phyloP scores from a whole-genome alignment of 1,140 invertebrate species.

The Pseudoatta argentina region DNA sequence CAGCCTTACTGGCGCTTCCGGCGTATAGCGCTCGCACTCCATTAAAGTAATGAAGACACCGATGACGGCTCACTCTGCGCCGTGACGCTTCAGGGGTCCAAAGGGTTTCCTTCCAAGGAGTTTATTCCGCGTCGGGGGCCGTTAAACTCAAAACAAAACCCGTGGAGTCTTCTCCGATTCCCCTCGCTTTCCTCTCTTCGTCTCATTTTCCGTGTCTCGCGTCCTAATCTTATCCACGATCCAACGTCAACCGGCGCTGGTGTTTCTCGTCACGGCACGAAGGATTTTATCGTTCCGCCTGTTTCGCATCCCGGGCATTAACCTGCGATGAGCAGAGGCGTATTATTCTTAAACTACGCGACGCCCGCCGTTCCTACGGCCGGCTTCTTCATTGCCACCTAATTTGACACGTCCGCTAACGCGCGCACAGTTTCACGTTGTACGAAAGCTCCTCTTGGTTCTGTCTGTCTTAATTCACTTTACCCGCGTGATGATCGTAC shows the following conservation, averaged over 20 bases:
- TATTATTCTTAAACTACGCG: conserved; percentile 73
- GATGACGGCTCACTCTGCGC: conserved; percentile 67
- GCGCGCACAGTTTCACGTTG: conserved; percentile 30
- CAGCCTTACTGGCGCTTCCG: conserved; percentile 52
- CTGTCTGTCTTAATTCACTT: conserved; percentile 54
- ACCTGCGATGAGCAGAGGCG: conserved; percentile 61
- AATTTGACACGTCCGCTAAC: conserved; percentile 70
- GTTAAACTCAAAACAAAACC: conserved; percentile 83
- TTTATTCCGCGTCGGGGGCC: conserved; percentile 81
- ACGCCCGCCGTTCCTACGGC: conserved; percentile 20
- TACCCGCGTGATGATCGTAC: conserved; percentile 39
- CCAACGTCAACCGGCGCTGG: conserved; percentile 24
- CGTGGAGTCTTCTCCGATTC: conserved; percentile 60
- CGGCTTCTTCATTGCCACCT: conserved; percentile 65
- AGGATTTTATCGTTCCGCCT: conserved; percentile 75
- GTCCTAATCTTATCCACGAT: conserved; percentile 59
- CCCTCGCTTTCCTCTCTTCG: conserved; percentile 43
- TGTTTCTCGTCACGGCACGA: conserved; percentile 63
- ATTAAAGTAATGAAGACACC: conserved; percentile 86
- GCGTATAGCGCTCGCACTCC: conserved; percentile 79
- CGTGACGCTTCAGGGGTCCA: conserved; percentile 73
- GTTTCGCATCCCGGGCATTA: conserved; percentile 74
- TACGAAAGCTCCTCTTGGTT: conserved; percentile 20
- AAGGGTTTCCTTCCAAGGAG: conserved; percentile 83
- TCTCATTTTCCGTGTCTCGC: conserved; percentile 74